A percentile compares a stretch with the other conserved stretches of the same genome.
Evolutionary conservation across 2,113 vertebrate species (phyloP).

Genomic region (Macroglossus sobrinus): DNA sequence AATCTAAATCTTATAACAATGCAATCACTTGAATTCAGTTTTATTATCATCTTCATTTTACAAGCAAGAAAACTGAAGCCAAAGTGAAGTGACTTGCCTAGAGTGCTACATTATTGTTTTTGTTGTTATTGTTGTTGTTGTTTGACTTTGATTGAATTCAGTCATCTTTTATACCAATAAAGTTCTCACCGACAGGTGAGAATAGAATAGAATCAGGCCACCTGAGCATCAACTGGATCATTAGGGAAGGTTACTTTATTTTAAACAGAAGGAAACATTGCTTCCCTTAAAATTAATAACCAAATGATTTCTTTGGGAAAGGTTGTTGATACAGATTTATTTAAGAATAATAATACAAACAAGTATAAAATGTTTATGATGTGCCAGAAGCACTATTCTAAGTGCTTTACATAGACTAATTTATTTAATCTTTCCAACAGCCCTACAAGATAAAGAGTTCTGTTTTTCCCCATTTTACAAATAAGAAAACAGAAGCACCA

Average conservation of each 20-base stretch:
- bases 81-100: neutral
- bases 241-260: neutral
- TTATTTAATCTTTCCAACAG: neutral
- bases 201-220: slow-evolving; percentile 31
- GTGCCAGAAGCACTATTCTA: neutral
- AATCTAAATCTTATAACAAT: neutral
- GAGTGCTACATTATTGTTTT: neutral
- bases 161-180: slow-evolving; percentile 1
- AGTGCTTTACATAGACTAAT: neutral
- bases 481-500: neutral
- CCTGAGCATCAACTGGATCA: neutral
- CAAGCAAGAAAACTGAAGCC: neutral
- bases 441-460: neutral
- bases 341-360: neutral
- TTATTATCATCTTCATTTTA: neutral
- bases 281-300: neutral
- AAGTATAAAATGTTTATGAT: neutral
- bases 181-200: slow-evolving; percentile 38
- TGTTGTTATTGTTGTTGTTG: neutral
- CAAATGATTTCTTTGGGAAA: neutral
- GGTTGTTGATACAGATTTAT: neutral
- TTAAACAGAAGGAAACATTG: slow-evolving; percentile 31
- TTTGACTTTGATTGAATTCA: slow-evolving; percentile 14
- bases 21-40: neutral
- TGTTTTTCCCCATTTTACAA: neutral